phyloP scores from a whole-genome alignment of 2,113 vertebrate genomes.

The Petrocephalus microphthalmus region DNA sequence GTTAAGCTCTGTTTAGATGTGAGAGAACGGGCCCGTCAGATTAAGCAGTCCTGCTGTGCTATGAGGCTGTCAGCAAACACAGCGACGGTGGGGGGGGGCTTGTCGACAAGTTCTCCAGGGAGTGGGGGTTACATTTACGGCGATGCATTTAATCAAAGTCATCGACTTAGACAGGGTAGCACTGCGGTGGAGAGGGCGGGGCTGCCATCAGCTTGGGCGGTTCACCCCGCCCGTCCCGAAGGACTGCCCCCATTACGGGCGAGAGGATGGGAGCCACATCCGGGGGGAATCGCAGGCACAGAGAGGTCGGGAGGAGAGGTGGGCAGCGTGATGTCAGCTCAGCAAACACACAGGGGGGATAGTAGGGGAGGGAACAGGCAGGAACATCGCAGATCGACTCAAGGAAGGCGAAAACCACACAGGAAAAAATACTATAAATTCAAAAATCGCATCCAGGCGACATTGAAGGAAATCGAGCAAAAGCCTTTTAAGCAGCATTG shows the following conservation, averaged over 20 bases:
- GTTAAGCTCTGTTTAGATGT: neutral
- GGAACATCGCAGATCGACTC: neutral
- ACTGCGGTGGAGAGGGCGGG: slow-evolving; percentile 28
- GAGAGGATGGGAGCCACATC: neutral
- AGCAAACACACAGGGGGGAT: neutral
- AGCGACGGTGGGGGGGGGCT: too few species aligned
- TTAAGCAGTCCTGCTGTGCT: neutral
- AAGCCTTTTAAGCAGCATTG: too few species aligned
- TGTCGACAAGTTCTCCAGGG: neutral
- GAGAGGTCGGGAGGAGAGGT: neutral
- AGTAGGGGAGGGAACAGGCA: neutral
- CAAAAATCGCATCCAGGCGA: neutral
- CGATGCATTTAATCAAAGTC: slow-evolving; percentile 35
- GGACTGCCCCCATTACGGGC: slow-evolving; percentile 34
- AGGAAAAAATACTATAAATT: neutral
- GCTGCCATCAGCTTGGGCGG: slow-evolving; percentile 22
- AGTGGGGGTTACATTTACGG: slow-evolving; percentile 29
- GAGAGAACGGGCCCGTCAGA: neutral
- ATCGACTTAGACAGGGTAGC: slow-evolving; percentile 17
- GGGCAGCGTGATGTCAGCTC: neutral
- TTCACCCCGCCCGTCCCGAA: slow-evolving; percentile 19
- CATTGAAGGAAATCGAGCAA: neutral
- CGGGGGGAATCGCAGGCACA: neutral
- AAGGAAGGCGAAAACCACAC: neutral
- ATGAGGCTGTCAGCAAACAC: neutral